phyloP scores from a whole-genome alignment of 2,113 vertebrate genomes.

The Arvicanthis niloticus region DNA sequence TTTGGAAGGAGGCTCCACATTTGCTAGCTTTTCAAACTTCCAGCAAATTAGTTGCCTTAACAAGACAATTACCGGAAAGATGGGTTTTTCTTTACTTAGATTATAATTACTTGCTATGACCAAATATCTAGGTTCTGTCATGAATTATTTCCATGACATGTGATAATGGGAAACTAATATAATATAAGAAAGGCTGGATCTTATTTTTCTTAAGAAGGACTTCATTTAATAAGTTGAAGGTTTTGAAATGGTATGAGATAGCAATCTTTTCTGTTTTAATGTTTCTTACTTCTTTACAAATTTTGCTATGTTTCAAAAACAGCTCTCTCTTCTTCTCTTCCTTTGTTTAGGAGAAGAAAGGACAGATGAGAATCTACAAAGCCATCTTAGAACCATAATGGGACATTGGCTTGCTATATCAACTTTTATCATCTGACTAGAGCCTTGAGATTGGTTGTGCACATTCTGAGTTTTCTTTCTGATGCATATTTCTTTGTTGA shows the following conservation, averaged over 20 bases:
- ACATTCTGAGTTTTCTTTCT: neutral
- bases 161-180: neutral
- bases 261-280: neutral
- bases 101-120: neutral
- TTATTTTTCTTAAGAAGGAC: neutral
- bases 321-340: no score
- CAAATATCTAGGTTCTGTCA: neutral
- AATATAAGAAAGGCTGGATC: neutral
- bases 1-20: neutral
- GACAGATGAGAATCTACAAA: neutral
- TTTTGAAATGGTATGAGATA: neutral
- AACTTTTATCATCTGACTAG: neutral
- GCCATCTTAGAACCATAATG: neutral
- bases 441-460: neutral
- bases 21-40: neutral
- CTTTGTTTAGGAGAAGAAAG: neutral
- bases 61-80: neutral
- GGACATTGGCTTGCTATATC: neutral
- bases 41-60: neutral
- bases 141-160: neutral
- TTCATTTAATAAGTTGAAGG: neutral
- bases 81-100: neutral
- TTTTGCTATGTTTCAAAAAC: neutral
- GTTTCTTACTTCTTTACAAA: neutral
- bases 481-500: neutral